Percentiles rank a stretch among this genome's conserved stretches.
Conservation (phyloP, 2,888 invertebrate species). For the Alviniconcha strummeri region DNA sequence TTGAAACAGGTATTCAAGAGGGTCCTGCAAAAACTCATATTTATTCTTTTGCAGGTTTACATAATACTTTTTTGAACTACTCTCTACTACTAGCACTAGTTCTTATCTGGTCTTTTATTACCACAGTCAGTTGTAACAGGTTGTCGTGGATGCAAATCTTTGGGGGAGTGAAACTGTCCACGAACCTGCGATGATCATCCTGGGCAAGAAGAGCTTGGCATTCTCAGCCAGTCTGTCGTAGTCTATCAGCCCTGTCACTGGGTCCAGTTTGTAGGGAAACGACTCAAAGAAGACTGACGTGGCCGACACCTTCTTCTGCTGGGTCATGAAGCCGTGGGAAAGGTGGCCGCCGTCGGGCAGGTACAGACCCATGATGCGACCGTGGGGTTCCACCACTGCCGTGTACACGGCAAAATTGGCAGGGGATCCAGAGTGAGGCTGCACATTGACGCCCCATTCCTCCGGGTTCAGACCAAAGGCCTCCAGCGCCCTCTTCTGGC, state of each 20-base stretch:
- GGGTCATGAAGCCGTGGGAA: conserved; percentile 86
- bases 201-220: conserved; percentile 91
- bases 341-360: conserved; percentile 96
- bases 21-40: too few relatives aligned
- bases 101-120: too few relatives aligned
- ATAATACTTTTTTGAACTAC: too few relatives aligned
- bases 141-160: too few relatives aligned
- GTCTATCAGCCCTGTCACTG: conserved; percentile 90
- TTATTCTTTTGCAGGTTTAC: too few relatives aligned
- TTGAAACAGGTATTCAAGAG: too few relatives aligned
- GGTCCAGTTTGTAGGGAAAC: conserved; percentile 93
- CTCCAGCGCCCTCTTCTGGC: conserved; percentile 90
- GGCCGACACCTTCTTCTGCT: conserved; percentile 93
- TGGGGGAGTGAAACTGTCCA: background rate
- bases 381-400: conserved; percentile 88
- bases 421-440: conserved; percentile 96
- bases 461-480: conserved; percentile 87
- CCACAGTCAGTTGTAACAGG: too few relatives aligned
- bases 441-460: conserved; percentile 98
- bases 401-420: conserved; percentile 98
- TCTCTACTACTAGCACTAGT: too few relatives aligned
- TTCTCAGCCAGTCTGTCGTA: conserved; percentile 89
- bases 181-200: conserved; percentile 90
- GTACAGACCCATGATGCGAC: conserved; percentile 96
- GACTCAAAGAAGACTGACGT: conserved; percentile 98